Evolutionary conservation across 2,113 vertebrate genomes (phyloP).

Genomic region (Chaetorhynchus papuensis): DNA sequence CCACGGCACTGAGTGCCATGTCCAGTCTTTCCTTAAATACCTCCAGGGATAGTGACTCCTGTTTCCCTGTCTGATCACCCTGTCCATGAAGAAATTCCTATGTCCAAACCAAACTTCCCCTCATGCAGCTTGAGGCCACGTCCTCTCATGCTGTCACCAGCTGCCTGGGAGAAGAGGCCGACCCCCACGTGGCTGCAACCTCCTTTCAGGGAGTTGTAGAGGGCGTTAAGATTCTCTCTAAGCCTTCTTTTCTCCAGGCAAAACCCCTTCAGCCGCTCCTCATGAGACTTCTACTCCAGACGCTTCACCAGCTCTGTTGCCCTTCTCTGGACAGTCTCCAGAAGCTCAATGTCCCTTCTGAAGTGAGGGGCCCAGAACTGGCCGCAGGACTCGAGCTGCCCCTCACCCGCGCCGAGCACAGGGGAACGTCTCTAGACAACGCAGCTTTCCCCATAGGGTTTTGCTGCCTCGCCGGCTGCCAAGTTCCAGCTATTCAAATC

Average conservation of each 20-base stretch:
- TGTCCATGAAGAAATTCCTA: neutral
- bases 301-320: too few species aligned
- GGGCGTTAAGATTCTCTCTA: neutral
- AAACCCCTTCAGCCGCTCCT: neutral
- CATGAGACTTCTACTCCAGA: neutral
- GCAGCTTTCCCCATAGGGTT: rapidly evolving
- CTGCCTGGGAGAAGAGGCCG: neutral
- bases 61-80: neutral
- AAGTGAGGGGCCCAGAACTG: neutral
- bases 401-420: too few species aligned
- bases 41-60: neutral
- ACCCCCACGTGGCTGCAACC: rapidly evolving
- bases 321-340: neutral
- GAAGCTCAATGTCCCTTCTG: neutral
- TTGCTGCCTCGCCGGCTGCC: too few species aligned
- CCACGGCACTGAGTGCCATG: neutral
- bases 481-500: too few species aligned
- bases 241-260: neutral
- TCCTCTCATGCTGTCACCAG: neutral
- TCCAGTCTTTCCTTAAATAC: neutral
- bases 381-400: neutral
- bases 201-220: neutral
- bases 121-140: neutral
- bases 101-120: neutral
- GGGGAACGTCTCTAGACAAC: neutral